Conservation (phyloP, 1,140 invertebrate genomes). For the Trichonephila clavipes region DNA sequence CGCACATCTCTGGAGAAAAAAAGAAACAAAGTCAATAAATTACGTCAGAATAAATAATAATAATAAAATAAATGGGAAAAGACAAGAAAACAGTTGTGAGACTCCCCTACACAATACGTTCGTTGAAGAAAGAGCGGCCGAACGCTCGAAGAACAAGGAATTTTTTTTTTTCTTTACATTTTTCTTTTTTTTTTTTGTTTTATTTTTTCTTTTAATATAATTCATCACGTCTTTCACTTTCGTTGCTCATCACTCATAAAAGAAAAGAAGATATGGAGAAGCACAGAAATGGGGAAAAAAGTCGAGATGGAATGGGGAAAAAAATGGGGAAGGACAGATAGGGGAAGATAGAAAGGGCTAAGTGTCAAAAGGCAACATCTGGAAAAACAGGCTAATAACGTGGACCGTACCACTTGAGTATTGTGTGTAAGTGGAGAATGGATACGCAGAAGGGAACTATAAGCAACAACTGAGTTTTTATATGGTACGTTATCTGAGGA, state of each 20-base stretch:
- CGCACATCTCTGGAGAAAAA: neutral
- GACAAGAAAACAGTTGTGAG: neutral
- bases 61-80: neutral
- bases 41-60: neutral
- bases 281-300: constrained; percentile 11
- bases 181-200: too few species aligned
- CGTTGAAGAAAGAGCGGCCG: neutral
- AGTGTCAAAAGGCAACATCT: constrained; percentile 70
- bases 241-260: constrained; percentile 56
- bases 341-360: constrained; percentile 58
- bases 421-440: neutral
- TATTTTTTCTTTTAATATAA: neutral
- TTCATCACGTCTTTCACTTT: constrained; percentile 69
- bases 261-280: neutral
- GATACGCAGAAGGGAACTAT: neutral
- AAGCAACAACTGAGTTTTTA: neutral
- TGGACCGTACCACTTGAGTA: constrained; percentile 17
- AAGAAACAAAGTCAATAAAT: constrained; percentile 38
- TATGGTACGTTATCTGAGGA: too few species aligned
- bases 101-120: neutral
- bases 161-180: too few species aligned
- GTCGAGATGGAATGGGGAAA: neutral
- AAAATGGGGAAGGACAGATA: neutral
- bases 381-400: constrained; percentile 70
- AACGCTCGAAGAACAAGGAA: neutral